Percentiles rank a stretch among this genome's conserved stretches.
Evolutionary conservation across 2,113 vertebrate genomes (phyloP).

Genomic region (Festucalex cinctus): DNA sequence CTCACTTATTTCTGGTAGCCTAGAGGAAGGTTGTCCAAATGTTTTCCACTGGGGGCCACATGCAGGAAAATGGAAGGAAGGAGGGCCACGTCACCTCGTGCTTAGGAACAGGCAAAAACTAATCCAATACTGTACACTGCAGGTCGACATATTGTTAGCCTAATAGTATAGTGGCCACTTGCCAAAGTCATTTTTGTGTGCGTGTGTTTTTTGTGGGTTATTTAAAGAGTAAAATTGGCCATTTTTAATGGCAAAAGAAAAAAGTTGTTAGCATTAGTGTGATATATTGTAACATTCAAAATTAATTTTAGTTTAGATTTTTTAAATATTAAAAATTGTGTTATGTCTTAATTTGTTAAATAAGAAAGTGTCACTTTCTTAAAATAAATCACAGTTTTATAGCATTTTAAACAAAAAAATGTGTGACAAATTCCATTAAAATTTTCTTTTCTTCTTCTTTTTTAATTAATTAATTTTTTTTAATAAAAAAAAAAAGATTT

Average conservation of each 20-base stretch:
- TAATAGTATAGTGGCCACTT: not conserved
- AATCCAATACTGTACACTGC: not conserved
- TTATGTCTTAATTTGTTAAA: no score
- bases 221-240: not conserved
- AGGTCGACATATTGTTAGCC: not conserved
- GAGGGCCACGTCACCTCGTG: not conserved
- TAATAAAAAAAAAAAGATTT: no score
- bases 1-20: not conserved
- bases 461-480: no score
- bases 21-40: not conserved
- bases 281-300: not conserved
- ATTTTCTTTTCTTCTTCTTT: no score
- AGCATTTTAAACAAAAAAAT: no score
- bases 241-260: no score
- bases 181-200: no score
- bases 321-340: not conserved
- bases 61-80: not conserved
- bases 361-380: no score
- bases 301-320: not conserved
- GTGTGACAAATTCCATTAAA: no score
- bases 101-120: not conserved
- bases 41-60: not conserved
- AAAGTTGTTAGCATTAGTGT: no score
- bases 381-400: no score
- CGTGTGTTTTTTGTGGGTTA: no score